phyloP scores from a whole-genome alignment of 2,888 invertebrate species.

The Synanthedon myopaeformis region DNA sequence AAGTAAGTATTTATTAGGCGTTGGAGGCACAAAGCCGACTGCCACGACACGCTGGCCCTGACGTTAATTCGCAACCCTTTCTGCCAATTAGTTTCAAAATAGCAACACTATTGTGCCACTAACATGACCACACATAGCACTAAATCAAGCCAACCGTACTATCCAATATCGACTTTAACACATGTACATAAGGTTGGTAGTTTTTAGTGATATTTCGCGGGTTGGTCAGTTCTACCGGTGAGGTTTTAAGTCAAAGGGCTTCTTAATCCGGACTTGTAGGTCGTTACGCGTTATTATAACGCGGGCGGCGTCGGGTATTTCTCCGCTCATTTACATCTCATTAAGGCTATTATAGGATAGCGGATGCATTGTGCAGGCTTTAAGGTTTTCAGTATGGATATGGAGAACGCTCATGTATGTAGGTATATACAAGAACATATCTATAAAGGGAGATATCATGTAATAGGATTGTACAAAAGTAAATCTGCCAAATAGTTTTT shows the following conservation, averaged over 20 bases:
- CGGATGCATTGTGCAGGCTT: constrained; percentile 29
- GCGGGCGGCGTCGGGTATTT: constrained; percentile 58
- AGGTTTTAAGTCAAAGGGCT: constrained; percentile 68
- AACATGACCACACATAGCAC: constrained; percentile 52
- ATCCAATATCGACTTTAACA: constrained; percentile 19
- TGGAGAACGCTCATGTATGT: not conserved
- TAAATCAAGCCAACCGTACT: constrained; percentile 25
- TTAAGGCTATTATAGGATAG: constrained; percentile 64
- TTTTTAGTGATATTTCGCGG: constrained; percentile 14
- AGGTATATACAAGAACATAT: constrained; percentile 2
- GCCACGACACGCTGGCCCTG: constrained; percentile 45
- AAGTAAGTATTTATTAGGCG: not conserved
- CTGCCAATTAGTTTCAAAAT: constrained; percentile 70
- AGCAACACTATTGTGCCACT: constrained; percentile 64
- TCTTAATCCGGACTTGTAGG: constrained; percentile 71
- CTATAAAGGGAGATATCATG: too few species aligned
- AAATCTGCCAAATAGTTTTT: too few species aligned
- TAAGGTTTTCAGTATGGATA: constrained; percentile 2
- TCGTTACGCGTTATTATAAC: constrained; percentile 72
- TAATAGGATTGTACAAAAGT: too few species aligned
- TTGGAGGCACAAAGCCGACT: constrained; percentile 39
- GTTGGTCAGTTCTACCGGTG: constrained; percentile 44
- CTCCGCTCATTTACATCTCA: constrained; percentile 72
- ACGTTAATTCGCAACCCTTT: constrained; percentile 70
- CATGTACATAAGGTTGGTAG: constrained; percentile 18